Conservation (phyloP, 2,113 vertebrate species). For the Hippolais icterina region DNA sequence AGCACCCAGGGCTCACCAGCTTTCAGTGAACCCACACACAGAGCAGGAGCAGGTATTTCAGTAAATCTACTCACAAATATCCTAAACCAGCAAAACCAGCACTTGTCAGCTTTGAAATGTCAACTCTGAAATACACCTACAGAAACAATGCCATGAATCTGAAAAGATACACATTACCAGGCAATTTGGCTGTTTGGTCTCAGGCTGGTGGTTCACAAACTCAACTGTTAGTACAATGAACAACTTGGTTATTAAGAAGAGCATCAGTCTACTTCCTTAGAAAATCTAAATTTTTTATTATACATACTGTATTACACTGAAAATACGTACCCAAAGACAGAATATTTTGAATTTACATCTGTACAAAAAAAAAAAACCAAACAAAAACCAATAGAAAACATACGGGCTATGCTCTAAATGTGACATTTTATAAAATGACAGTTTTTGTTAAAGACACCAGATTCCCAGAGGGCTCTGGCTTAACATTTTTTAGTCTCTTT, state of each 20-base stretch:
- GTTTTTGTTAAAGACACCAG: constrained; percentile 64
- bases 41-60: background rate
- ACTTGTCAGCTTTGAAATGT: background rate
- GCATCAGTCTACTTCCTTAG: constrained; percentile 40
- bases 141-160: background rate
- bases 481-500: constrained; percentile 24
- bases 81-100: background rate
- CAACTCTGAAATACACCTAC: background rate
- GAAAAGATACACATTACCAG: background rate
- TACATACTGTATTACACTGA: constrained; percentile 71
- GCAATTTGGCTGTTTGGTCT: background rate
- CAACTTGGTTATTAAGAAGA: background rate
- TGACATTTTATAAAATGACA: constrained; percentile 68
- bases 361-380: constrained; percentile 60
- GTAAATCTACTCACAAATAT: background rate
- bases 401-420: constrained; percentile 30
- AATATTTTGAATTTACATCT: constrained; percentile 64
- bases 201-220: background rate
- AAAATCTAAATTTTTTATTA: constrained; percentile 78
- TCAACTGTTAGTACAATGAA: background rate
- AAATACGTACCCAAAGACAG: constrained; percentile 67
- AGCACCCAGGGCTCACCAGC: background rate
- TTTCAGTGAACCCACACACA: background rate
- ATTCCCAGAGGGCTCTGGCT: constrained; percentile 57
- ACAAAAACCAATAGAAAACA: constrained; percentile 57